A percentile compares a stretch with the other conserved stretches of the same genome.
These are phyloP conservation scores for Drosophila subquinaria DNA, from an alignment of 2,888 invertebrate species.

Conservation along the genomic window DNA sequence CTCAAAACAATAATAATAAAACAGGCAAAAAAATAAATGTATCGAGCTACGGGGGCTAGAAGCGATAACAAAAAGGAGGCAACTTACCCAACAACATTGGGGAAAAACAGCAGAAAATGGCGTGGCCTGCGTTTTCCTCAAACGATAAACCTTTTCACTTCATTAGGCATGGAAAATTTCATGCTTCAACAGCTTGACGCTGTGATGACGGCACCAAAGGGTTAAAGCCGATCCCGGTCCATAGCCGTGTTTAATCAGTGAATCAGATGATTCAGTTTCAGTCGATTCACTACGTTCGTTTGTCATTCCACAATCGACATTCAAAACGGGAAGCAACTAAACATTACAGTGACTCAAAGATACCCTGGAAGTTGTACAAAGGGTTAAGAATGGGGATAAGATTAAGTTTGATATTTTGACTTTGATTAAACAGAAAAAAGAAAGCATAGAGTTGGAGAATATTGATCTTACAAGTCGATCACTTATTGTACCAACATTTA, in stretches of 20 bases:
- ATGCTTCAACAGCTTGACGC: conserved; percentile 75
- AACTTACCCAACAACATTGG: conserved; percentile 13
- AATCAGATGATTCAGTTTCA: conserved; percentile 73
- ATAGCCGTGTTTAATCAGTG: conserved; percentile 73
- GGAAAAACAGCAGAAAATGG: conserved; percentile 27
- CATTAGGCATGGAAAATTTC: conserved; percentile 77
- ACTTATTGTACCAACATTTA: not conserved
- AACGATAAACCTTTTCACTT: conserved; percentile 80
- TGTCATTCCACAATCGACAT: conserved; percentile 58
- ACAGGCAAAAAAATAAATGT: conserved; percentile 22
- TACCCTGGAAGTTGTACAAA: conserved; percentile 8
- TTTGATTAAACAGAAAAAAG: no score
- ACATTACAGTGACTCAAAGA: conserved; percentile 1
- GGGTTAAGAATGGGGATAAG: not conserved
- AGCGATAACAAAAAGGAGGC: conserved; percentile 46
- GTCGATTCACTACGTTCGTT: conserved; percentile 66
- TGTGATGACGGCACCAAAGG: conserved; percentile 67
- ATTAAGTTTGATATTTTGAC: no score
- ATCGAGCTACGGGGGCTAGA: conserved; percentile 22
- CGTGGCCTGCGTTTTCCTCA: conserved; percentile 59
- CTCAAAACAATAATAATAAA: conserved; percentile 76
- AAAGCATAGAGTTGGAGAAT: no score
- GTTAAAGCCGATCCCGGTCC: conserved; percentile 55
- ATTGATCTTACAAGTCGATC: no score
- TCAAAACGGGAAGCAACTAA: conserved; percentile 44